These are phyloP conservation scores for Rhizoglyphus robini DNA, from an alignment of 1,140 invertebrate genomes.

Conservation along the genomic window DNA sequence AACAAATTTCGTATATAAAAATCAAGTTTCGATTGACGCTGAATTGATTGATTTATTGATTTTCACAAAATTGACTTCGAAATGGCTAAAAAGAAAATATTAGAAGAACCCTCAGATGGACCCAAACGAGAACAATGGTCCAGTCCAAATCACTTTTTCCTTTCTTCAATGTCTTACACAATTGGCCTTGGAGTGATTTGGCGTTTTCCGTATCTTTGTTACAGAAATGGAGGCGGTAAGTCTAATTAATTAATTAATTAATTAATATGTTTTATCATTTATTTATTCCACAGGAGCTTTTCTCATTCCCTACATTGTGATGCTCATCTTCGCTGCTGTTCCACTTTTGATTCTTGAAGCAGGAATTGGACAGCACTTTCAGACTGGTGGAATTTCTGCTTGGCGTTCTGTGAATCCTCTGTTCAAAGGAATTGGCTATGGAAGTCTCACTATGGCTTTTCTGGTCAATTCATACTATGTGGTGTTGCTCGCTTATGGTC, in stretches of 20 bases:
- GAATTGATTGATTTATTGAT: too few species aligned
- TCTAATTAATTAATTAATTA: too few species aligned
- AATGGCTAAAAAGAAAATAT: too few species aligned
- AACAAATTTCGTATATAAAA: too few species aligned
- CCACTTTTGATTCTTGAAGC: slow-evolving; percentile 70
- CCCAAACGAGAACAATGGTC: too few species aligned
- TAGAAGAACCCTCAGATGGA: too few species aligned
- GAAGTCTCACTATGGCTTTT: slow-evolving; percentile 30
- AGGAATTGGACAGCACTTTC: slow-evolving; percentile 41
- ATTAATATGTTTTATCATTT: too few species aligned
- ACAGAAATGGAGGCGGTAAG: slow-evolving; percentile 72
- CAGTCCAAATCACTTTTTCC: too few species aligned
- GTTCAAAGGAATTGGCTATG: slow-evolving; percentile 40
- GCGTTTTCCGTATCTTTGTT: slow-evolving; percentile 79
- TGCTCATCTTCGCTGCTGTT: slow-evolving; percentile 79
- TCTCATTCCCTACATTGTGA: slow-evolving; percentile 82
- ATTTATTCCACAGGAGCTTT: too few species aligned
- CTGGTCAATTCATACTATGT: slow-evolving; percentile 44
- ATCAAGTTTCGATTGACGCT: too few species aligned
- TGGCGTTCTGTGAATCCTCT: slow-evolving; percentile 47
- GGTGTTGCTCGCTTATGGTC: slow-evolving; percentile 43
- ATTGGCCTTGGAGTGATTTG: slow-evolving; percentile 84
- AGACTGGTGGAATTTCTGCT: slow-evolving; percentile 40
- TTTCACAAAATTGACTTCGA: too few species aligned
- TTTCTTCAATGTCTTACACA: too few species aligned